Evolutionary conservation across 2,113 vertebrate genomes (phyloP).

Genomic region (Azemiops feae): DNA sequence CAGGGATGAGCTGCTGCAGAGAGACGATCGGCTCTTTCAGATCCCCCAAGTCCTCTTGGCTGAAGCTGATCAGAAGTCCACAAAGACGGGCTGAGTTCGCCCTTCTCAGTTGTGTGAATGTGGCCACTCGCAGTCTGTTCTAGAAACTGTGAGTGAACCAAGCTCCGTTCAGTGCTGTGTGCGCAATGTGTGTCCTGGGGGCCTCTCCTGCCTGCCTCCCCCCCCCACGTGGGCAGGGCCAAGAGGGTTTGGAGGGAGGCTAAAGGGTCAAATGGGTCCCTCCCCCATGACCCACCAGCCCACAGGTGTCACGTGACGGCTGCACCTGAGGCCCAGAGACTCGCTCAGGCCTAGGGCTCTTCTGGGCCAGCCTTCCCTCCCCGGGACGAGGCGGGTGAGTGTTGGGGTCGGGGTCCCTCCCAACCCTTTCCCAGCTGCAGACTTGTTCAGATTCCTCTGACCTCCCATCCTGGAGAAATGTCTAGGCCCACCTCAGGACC

Average conservation of each 20-base stretch:
- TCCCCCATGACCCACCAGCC: too few species aligned
- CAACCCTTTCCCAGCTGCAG: not conserved
- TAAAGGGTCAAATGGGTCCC: not conserved
- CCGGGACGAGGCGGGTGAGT: too few species aligned
- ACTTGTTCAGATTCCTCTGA: too few species aligned
- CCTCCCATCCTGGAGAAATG: too few species aligned
- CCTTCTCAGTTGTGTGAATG: not conserved
- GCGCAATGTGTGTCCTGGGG: not conserved
- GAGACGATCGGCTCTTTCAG: not conserved
- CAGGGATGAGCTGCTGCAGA: not conserved
- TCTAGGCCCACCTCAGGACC: too few species aligned
- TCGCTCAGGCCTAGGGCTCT: too few species aligned
- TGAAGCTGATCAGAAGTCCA: not conserved
- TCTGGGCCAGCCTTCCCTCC: not conserved
- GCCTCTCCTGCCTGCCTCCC: not conserved
- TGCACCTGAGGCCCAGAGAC: too few species aligned
- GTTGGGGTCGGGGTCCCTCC: too few species aligned
- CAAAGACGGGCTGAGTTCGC: not conserved
- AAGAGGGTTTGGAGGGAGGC: not conserved
- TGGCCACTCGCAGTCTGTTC: not conserved
- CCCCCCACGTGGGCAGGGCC: not conserved
- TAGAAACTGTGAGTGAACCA: not conserved
- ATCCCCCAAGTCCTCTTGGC: not conserved
- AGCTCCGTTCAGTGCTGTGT: not conserved
- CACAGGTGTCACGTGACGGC: too few species aligned